Base-by-base conservation (phyloP, 2,113 vertebrate species). In the Catagonus wagneri region DNA sequence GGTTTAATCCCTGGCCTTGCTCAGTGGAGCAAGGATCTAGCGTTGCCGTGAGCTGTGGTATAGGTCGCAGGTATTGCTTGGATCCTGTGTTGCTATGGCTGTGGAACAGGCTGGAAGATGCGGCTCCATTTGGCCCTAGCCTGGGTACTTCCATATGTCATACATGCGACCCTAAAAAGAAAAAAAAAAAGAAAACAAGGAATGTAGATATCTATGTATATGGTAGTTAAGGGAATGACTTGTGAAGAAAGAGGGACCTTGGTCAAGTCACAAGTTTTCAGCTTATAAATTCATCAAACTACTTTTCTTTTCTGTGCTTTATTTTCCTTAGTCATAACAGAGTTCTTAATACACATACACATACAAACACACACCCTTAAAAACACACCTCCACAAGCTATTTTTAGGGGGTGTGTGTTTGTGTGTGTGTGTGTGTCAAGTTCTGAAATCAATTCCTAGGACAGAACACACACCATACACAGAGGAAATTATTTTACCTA, bases 391-490 rank as follows among this genome's bases (percentile, higher is more conserved):
- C 13, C 19, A 44, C 6, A 54, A 61, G n/a, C 15, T 72, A 7
- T 69, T 86, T 83, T 85, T 78, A 69, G 25, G 11, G n/a, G n/a
- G n/a, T 44, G 44, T 44, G 44, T 44, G 44, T 44, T 5, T 66
- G 9, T 66, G 60, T 44, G 44, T 44, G 44, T 44, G 44, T 44
- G 7, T 66, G 9, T 66, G 60, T 54, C 16, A 84, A 29, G 3
- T 34, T 72, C 34, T 92, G 17, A 96, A 92, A 89, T 78, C 7
- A 84, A 44, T 88, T 94, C 9, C 23, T 84, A 56, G 11, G 50
- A 39, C 17, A 79, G 58, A 89, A 84, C 22, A 7, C 12, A 93
- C 10, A 12, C 34, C 12, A 44, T 66, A 71, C 4, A 6, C 44
- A 22, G 22, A 83, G 23, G 74, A 25, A 54, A 71, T 66, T 83